Percentiles rank a stretch among this genome's conserved stretches.
These are phyloP conservation scores for Buceros bicornis DNA, from an alignment of 2,797 vertebrate species.

Conservation along the genomic window DNA sequence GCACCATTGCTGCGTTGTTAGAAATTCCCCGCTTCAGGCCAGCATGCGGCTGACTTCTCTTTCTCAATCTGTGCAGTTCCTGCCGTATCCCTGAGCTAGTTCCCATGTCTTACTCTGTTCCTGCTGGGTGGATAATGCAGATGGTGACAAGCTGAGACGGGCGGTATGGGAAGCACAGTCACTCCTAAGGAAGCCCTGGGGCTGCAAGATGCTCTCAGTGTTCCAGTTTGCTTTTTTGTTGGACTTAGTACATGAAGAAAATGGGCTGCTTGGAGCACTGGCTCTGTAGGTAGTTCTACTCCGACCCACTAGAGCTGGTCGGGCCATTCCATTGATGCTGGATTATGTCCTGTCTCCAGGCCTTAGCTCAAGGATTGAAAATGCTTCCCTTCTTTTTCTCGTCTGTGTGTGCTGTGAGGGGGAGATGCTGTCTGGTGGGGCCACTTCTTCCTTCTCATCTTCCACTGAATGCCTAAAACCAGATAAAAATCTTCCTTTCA, in stretches of 20 bases:
- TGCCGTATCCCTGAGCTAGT: background rate
- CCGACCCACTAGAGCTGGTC: background rate
- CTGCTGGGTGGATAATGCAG: background rate
- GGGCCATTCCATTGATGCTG: background rate
- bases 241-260: background rate
- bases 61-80: background rate
- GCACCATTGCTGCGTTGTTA: background rate
- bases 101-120: background rate
- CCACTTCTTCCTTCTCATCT: background rate
- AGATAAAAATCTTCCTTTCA: constrained; percentile 18
- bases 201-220: background rate
- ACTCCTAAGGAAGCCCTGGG: background rate
- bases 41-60: background rate
- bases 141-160: constrained; percentile 13
- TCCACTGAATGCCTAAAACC: background rate
- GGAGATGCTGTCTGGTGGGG: background rate
- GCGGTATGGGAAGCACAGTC: background rate
- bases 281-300: background rate
- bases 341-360: background rate
- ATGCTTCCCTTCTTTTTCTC: background rate
- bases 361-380: background rate
- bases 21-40: background rate
- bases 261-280: background rate
- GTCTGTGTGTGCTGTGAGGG: background rate
- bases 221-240: background rate